Conservation (phyloP, 2,113 vertebrate species). For the Cavia porcellus region DNA sequence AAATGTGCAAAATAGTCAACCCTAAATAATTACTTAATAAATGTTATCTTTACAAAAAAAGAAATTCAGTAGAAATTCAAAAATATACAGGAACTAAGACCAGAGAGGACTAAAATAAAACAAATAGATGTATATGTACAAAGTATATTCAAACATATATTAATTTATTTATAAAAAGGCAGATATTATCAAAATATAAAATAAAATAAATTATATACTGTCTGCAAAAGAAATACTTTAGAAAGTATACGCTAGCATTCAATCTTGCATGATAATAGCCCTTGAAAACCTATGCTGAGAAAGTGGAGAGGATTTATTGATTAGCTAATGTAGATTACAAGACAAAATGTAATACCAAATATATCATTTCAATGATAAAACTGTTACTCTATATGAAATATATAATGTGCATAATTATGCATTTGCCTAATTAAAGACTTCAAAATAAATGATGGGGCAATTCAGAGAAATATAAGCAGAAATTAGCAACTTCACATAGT, state of each 20-base stretch:
- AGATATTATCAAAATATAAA: not conserved
- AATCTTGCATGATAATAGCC: not conserved
- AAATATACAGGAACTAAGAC: not conserved
- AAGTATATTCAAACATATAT: not conserved
- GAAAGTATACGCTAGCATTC: not conserved
- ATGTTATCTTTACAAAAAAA: not conserved
- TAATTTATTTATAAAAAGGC: not conserved
- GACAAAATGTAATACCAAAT: not conserved
- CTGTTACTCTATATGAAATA: not conserved
- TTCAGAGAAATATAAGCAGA: not conserved
- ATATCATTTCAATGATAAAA: not conserved
- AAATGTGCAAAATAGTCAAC: not conserved
- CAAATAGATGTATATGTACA: not conserved
- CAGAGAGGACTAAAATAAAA: not conserved
- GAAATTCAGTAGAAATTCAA: not conserved
- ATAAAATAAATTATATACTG: not conserved
- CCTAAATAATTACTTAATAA: not conserved
- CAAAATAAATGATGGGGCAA: not conserved
- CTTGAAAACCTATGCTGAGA: not conserved
- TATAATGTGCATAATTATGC: not conserved
- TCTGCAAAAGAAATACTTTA: not conserved
- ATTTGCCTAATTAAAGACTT: not conserved
- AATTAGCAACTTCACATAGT: not conserved
- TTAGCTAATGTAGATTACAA: not conserved
- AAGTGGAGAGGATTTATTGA: not conserved